These are phyloP conservation scores for Gymnothorax reevesii DNA, from an alignment of 2,797 vertebrate species.

Conservation along the genomic window DNA sequence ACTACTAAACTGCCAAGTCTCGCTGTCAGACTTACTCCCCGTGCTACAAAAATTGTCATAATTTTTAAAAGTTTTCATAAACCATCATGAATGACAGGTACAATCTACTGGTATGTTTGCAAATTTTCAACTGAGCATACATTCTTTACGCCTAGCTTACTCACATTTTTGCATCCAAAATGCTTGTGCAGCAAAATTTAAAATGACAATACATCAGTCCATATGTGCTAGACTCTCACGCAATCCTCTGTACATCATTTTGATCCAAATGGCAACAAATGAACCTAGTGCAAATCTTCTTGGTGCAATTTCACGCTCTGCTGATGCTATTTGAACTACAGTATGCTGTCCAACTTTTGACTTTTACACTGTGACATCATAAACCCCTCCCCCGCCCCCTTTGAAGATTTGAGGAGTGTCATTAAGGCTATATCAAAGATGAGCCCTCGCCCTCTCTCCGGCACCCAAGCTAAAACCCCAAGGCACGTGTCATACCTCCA, in stretches of 20 bases:
- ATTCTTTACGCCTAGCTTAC: background rate
- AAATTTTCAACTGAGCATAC: background rate
- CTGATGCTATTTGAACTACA: slow-evolving; percentile 47
- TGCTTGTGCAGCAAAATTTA: background rate
- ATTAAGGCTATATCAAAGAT: slow-evolving; percentile 13
- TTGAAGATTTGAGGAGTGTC: background rate
- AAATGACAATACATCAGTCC: slow-evolving; percentile 30
- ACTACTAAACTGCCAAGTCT: background rate
- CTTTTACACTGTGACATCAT: slow-evolving; percentile 33
- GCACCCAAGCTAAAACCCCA: slow-evolving; percentile 50
- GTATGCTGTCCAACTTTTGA: slow-evolving; percentile 14
- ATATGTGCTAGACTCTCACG: slow-evolving; percentile 45
- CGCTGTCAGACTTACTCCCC: background rate
- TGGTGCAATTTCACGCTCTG: slow-evolving; percentile 53
- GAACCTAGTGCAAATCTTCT: slow-evolving; percentile 58
- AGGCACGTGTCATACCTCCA: slow-evolving; percentile 64
- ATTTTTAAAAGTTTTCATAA: background rate
- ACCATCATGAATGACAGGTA: background rate
- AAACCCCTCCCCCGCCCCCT: background rate
- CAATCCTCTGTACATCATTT: slow-evolving; percentile 26
- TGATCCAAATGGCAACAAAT: slow-evolving; percentile 25
- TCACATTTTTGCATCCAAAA: background rate
- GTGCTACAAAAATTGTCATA: background rate
- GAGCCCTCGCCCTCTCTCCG: no score
- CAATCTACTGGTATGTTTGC: background rate